Evolutionary conservation across 2,888 invertebrate genomes (phyloP).

Genomic region (Cerastis leucographa): DNA sequence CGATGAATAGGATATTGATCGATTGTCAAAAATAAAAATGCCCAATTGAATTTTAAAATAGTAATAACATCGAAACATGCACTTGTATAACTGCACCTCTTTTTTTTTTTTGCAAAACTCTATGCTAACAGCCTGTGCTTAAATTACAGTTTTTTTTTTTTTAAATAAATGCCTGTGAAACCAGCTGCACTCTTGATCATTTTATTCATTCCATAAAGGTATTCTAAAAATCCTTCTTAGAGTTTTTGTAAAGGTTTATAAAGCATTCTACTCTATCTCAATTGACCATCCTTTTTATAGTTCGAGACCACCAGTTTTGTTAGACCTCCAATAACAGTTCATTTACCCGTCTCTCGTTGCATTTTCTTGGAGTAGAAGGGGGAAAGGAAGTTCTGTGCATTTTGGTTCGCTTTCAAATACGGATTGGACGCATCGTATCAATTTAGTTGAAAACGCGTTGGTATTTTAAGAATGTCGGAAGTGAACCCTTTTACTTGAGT

Average conservation of each 20-base stretch:
- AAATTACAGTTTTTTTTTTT: constrained; percentile 35
- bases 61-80: background rate
- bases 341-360: constrained; percentile 17
- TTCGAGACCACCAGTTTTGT: constrained; percentile 62
- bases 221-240: constrained; percentile 65
- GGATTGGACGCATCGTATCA: constrained; percentile 78
- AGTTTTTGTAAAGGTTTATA: constrained; percentile 73
- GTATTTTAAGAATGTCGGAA: constrained; percentile 81
- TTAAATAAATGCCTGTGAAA: constrained; percentile 3
- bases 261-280: constrained; percentile 76
- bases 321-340: constrained; percentile 58
- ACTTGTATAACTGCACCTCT: background rate
- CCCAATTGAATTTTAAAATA: background rate
- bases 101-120: background rate
- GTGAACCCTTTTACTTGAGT: constrained; percentile 56
- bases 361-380: background rate
- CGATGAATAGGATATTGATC: background rate
- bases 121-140: constrained; percentile 1
- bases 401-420: constrained; percentile 68
- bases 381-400: constrained; percentile 53
- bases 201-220: constrained; percentile 54
- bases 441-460: constrained; percentile 77
- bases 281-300: constrained; percentile 74
- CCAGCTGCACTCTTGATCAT: constrained; percentile 47
- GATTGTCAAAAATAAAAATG: background rate